Base-by-base conservation (phyloP, 2,888 invertebrate species). In the Drosophila monieri region DNA sequence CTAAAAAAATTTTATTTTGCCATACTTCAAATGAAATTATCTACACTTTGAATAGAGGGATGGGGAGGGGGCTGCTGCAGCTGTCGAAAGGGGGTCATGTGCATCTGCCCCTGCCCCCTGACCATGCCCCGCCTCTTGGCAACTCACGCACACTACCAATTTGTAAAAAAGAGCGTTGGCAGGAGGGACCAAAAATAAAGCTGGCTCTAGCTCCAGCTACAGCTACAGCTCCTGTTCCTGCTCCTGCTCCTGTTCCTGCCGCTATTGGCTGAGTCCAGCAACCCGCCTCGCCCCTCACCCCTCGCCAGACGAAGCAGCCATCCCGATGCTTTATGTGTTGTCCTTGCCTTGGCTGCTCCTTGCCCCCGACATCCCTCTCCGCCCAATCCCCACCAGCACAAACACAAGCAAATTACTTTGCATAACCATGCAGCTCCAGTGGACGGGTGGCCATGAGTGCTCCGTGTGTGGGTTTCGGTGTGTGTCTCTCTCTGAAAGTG, bases 21-120 rank as follows among this genome's bases (percentile, higher is more conserved):
- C 83, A 85, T 81, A 87, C 81, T 81, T 81, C 83, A 83, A 83
- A 81, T 87, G 83, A 83, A 83, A 83, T 87, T 83, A 83, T 83
- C 88, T 83, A 73, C 74, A 79, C 83, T 87, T 51, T 30, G 57
- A 49, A 30, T 37, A 30, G 53, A 18, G n/a, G 35, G 21, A 23
- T 4, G 4, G 4, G 51, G 10, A 18, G 12, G 15, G 35, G 39
- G 85, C 81, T 78, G 62, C 74, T 76, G 83, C 81, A 85, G 75
- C 79, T 87, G 81, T 58, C 74, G 71, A 80, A 87, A 85, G 81
- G 83, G 88, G 81, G 85, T 75, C 64, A 65, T 65, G 66, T 54
- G 64, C 64, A 46, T 35, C 30, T 30, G 32, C 21, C 12, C 8
- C 21, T 23, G 21, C 21, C 21, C 21, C 21, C 21, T 23, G 21